Evolutionary conservation across 92 coral and sea anemone genomes (phyloP), one percentile per base, ranked within the genome.

Genomic region (Heteractis magnifica): DNA sequence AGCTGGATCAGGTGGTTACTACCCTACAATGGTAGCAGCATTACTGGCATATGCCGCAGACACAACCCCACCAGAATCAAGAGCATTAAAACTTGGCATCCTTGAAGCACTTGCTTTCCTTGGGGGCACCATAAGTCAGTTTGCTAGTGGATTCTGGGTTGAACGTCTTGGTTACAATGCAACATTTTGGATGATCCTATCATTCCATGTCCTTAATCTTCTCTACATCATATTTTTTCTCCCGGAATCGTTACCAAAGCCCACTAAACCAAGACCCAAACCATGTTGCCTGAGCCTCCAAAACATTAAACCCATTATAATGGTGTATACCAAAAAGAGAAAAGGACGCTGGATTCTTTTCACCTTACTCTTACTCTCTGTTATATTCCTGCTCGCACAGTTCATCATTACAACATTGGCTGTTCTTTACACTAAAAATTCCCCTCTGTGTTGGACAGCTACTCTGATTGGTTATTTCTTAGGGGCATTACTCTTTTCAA

Each of bases 101-200:
- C 93, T 95, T 9, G 98, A 95, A 79, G 97, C 97, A 18, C 86
- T 95, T 41, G 97, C 98, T 56, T 91, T 95, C 62, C 68, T 93
- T 52, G 88, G 98, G 78, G 98, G 98, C 23, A 91, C 90, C 53
- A 73, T 90, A 49, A 95, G 94, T 8, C 93, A 93, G 10, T 92
- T 90, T 49, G 78, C 88, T 56, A 95, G 98, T 91, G 98, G 98
- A 9, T 56, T 91, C 14, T 95, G 96, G 97, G 88, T 95, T 16
- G 81, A 86, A 50, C 83, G 84, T 14, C 77, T 93, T 23, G 98
- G 98, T 20, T 95, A 85, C 64, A 86, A 56, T 18, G 89, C 97
- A 64, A 92, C 93, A 18, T 95, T 87, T 73, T 81, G 92, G 92
- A 92, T 85, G n/a, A 89, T 95, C 78, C 83, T 95, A 77, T 74